Evolutionary conservation across 2,888 invertebrate species (phyloP).

Genomic region (Corbicula japonica): DNA sequence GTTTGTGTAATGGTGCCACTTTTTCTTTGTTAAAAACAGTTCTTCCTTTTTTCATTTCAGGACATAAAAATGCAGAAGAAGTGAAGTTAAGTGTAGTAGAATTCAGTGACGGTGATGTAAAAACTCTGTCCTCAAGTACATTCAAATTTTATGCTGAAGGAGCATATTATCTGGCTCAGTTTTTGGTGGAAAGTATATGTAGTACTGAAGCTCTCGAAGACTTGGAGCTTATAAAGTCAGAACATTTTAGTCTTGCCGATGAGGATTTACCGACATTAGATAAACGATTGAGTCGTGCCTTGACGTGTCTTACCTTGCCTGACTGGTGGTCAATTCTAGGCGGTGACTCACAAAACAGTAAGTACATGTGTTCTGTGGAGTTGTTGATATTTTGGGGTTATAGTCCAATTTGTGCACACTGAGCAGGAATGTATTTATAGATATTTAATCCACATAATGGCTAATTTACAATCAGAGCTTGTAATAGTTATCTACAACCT

Average conservation of each 20-base stretch:
- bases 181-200: slow-evolving; percentile 80
- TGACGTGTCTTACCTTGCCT: slow-evolving; percentile 72
- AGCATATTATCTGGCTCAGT: slow-evolving; percentile 78
- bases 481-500: no score
- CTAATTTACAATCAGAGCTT: no score
- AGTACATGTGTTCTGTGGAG: no score
- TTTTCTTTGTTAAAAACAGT: not conserved
- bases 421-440: no score
- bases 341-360: slow-evolving; percentile 66
- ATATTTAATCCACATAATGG: no score
- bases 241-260: slow-evolving; percentile 81
- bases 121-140: slow-evolving; percentile 57
- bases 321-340: slow-evolving; percentile 81
- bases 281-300: slow-evolving; percentile 74
- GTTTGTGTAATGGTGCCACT: not conserved
- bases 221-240: slow-evolving; percentile 79
- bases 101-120: slow-evolving; percentile 56
- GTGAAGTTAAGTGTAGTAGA: slow-evolving; percentile 74
- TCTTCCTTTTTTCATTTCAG: slow-evolving; percentile 64
- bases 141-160: slow-evolving; percentile 78
- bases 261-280: slow-evolving; percentile 81
- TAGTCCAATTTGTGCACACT: no score
- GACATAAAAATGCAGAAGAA: slow-evolving; percentile 74
- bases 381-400: no score
- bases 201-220: slow-evolving; percentile 75